A percentile compares a stretch with the other conserved stretches of the same genome.
These are phyloP conservation scores for Mythimna pallens DNA, from an alignment of 2,888 invertebrate species.

Conservation along the genomic window DNA sequence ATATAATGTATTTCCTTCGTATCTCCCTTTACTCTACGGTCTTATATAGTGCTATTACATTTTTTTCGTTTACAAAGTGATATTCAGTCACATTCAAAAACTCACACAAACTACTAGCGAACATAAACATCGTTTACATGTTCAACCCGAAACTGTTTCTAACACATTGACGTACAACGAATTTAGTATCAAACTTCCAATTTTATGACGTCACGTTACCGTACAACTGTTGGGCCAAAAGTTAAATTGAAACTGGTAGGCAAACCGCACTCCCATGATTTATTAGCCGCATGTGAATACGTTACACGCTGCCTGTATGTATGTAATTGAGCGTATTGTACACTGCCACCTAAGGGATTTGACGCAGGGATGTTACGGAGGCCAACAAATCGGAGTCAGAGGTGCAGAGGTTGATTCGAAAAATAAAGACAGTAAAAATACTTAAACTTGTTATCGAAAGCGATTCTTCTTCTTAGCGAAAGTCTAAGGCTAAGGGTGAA, in stretches of 20 bases:
- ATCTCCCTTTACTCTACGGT: too few relatives aligned
- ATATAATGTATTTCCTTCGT: too few relatives aligned
- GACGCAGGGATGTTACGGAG: background rate
- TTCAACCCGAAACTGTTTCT: constrained; percentile 35
- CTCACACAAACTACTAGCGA: background rate
- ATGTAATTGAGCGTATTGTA: constrained; percentile 67
- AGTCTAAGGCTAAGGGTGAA: too few relatives aligned
- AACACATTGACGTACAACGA: constrained; percentile 62
- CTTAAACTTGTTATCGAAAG: too few relatives aligned
- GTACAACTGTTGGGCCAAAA: constrained; percentile 72
- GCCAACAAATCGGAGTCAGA: background rate
- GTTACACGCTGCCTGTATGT: constrained; percentile 65
- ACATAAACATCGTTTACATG: constrained; percentile 29
- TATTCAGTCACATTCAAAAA: background rate
- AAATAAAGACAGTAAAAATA: background rate
- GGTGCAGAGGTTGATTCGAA: background rate
- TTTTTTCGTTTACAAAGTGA: background rate
- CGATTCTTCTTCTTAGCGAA: too few relatives aligned
- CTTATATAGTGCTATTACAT: too few relatives aligned
- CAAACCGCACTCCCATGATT: constrained; percentile 85
- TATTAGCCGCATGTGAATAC: constrained; percentile 85
- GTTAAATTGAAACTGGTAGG: constrained; percentile 89
- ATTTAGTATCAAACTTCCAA: constrained; percentile 68
- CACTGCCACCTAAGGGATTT: constrained; percentile 57
- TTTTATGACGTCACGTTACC: constrained; percentile 76